Base-by-base conservation (phyloP, 2,797 vertebrate species). In the Nyctalus aviator region DNA sequence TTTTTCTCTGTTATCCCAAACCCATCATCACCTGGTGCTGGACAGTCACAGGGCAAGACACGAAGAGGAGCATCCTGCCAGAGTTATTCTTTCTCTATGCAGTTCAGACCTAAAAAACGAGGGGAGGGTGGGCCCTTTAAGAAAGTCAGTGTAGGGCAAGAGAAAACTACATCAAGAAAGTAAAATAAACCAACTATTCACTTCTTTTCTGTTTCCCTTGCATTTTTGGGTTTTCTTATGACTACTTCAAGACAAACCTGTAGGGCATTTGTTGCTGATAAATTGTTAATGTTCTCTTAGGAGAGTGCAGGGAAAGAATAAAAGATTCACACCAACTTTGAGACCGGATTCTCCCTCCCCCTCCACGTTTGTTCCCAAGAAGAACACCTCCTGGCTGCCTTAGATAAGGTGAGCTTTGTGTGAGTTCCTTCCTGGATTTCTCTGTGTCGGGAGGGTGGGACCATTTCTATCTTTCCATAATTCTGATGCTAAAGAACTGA, bases 251-350 rank as follows among this genome's bases (percentile, higher is more conserved):
- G 57, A 91, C 66, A 77, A 73, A 59, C 64, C 57, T 85, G 57
- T n/a, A 23, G 79, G 78, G 59, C n/a, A 35, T 90, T 84, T 87
- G 93, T 71, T 77, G 83, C 71, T 86, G 35, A 75, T 93, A 78
- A 57, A 88, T 48, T 30, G 64, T 88, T 91, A 55, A 93, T 57
- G 53, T 46, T 92, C 77, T 92, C 78, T 84, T 86, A 90, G 55
- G 50, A 87, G 3, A 21, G 20, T 27, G 21, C 27, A 81, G 84
- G 59, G 25, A 76, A 95, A 66, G 66, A 89, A 92, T 14, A 75
- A 41, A 87, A 89, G 55, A 89, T 37, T 48, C 68, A 44, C 68
- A 68, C 21, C 71, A 81, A 84, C 64, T 90, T 89, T n/a, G 75
- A 55, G 78, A 48, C 66, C 46, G 13, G 68, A 50, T 20, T 15